Evolutionary conservation across 1,140 invertebrate species (phyloP).

Genomic region (Halesus radiatus): DNA sequence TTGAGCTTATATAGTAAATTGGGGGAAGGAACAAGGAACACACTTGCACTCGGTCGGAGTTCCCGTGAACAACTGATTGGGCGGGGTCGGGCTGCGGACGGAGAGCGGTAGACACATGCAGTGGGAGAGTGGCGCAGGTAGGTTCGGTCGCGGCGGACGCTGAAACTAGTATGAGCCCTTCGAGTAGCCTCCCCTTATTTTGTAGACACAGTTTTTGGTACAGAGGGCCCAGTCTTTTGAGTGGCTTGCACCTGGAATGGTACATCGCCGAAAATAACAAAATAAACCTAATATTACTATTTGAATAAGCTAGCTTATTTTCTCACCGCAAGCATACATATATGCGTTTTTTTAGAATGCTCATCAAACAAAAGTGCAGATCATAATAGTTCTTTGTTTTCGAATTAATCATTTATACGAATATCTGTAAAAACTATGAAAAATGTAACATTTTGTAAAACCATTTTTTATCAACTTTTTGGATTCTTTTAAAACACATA

Average conservation of each 20-base stretch:
- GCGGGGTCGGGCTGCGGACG: neutral
- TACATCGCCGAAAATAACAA: too few relatives aligned
- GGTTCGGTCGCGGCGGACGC: slow-evolving; percentile 41
- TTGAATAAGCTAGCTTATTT: too few relatives aligned
- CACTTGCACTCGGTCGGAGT: neutral
- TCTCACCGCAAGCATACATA: too few relatives aligned
- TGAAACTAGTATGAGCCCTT: slow-evolving; percentile 56
- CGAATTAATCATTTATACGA: too few relatives aligned
- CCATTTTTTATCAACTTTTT: too few relatives aligned
- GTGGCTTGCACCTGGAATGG: slow-evolving; percentile 6
- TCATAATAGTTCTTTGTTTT: too few relatives aligned
- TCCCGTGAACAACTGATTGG: slow-evolving; percentile 28
- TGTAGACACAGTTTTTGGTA: slow-evolving; percentile 54
- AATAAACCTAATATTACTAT: too few relatives aligned
- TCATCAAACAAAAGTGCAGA: too few relatives aligned
- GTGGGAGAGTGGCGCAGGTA: neutral
- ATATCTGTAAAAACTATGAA: too few relatives aligned
- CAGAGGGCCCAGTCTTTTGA: slow-evolving; percentile 44
- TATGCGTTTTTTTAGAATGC: too few relatives aligned
- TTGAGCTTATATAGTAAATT: neutral
- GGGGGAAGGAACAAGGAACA: neutral
- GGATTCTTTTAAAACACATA: too few relatives aligned
- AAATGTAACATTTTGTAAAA: neutral
- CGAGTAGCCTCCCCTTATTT: slow-evolving; percentile 53
- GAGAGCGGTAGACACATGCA: slow-evolving; percentile 7